These are phyloP conservation scores for Euphonia xanthogaster DNA, from an alignment of 2,797 vertebrate genomes.

Conservation along the genomic window DNA sequence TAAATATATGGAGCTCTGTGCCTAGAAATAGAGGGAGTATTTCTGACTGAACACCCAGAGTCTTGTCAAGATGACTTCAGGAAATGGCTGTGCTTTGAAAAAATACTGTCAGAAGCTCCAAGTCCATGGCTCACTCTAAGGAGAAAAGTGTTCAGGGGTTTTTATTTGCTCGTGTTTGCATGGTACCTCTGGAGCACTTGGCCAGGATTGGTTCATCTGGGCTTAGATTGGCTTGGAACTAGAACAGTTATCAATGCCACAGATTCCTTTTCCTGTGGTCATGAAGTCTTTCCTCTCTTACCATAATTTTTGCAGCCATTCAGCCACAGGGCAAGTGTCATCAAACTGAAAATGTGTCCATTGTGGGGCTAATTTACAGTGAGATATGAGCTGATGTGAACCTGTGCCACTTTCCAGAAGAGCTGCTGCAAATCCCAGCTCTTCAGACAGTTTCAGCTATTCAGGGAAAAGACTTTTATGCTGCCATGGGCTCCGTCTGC, in stretches of 20 bases:
- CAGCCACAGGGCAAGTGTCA: background rate
- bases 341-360: background rate
- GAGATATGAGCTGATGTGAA: background rate
- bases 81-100: background rate
- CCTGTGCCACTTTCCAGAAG: background rate
- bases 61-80: background rate
- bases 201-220: background rate
- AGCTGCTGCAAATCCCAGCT: background rate
- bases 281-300: background rate
- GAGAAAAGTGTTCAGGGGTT: background rate
- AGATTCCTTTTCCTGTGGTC: background rate
- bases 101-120: background rate
- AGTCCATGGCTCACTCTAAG: background rate
- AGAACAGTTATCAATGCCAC: background rate
- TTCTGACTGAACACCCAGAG: background rate
- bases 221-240: background rate
- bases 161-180: background rate
- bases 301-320: fast-evolving
- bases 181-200: background rate
- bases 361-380: background rate
- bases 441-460: background rate
- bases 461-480: background rate
- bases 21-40: background rate
- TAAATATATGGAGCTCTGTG: background rate
- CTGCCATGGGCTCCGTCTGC: background rate